phyloP scores from a whole-genome alignment of 2,797 vertebrate genomes.

The Coilia nasus region DNA sequence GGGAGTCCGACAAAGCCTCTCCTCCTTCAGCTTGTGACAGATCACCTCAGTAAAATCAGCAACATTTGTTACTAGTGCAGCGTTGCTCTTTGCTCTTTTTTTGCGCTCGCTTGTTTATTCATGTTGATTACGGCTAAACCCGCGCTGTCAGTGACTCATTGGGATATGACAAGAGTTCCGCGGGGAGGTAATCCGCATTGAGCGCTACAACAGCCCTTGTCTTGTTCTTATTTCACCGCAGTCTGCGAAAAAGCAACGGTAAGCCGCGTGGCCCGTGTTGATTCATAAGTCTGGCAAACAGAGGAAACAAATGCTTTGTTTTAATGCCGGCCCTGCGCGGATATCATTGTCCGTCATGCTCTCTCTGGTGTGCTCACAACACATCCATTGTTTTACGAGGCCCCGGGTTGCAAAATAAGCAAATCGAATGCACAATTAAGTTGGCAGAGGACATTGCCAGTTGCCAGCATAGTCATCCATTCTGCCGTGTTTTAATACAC shows the following conservation, averaged over 20 bases:
- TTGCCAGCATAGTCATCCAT: constrained; percentile 57
- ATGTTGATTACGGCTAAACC: background rate
- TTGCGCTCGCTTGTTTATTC: background rate
- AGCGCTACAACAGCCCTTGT: background rate
- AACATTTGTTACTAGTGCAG: background rate
- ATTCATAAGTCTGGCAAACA: constrained; percentile 34
- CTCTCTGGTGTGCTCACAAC: constrained; percentile 6
- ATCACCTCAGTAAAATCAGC: background rate
- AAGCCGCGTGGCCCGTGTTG: background rate
- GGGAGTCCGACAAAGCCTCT: background rate
- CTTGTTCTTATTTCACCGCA: constrained; percentile 6
- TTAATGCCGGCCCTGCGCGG: constrained; percentile 12
- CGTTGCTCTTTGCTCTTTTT: background rate
- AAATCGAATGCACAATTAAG: constrained; percentile 40
- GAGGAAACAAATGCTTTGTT: constrained; percentile 35
- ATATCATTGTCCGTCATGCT: constrained; percentile 26
- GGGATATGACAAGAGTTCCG: background rate
- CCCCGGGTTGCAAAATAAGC: constrained; percentile 43
- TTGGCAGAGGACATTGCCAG: constrained; percentile 34
- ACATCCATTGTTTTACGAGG: constrained; percentile 42
- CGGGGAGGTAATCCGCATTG: background rate
- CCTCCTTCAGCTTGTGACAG: background rate
- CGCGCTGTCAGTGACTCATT: background rate
- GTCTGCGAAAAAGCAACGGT: constrained; percentile 7
- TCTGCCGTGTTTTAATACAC: constrained; percentile 55